These are phyloP conservation scores for Drosophila athabasca DNA, from an alignment of 1,140 invertebrate species.

Conservation along the genomic window DNA sequence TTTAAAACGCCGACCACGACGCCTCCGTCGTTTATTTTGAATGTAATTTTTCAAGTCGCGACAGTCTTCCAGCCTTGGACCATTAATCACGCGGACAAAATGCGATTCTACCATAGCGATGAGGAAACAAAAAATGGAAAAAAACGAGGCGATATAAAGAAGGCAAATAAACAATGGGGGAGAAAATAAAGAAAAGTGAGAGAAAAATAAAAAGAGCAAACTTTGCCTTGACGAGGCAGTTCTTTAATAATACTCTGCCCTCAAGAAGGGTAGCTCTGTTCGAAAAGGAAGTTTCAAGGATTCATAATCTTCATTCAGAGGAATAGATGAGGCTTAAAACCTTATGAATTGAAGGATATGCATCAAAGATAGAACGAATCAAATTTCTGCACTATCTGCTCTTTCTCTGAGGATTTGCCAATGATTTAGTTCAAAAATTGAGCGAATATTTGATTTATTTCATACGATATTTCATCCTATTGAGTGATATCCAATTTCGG, in stretches of 20 bases:
- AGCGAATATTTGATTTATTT: constrained; percentile 33
- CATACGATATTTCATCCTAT: neutral
- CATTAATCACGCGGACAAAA: constrained; percentile 77
- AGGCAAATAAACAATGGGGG: constrained; percentile 44
- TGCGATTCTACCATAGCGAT: constrained; percentile 56
- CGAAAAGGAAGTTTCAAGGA: too few species aligned
- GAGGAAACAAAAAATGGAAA: constrained; percentile 32
- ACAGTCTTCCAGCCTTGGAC: constrained; percentile 55
- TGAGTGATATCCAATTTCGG: constrained; percentile 36
- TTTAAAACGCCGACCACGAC: constrained; percentile 61
- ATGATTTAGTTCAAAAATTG: too few species aligned
- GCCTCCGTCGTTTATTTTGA: constrained; percentile 67
- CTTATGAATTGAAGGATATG: too few species aligned
- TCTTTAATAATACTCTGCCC: constrained; percentile 44
- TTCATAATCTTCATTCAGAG: neutral
- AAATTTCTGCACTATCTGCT: too few species aligned
- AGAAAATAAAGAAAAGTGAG: neutral
- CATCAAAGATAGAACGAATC: too few species aligned
- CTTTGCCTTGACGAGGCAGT: constrained; percentile 42
- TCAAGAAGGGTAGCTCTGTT: neutral
- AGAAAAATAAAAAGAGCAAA: neutral
- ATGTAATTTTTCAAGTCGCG: constrained; percentile 80
- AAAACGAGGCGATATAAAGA: constrained; percentile 18
- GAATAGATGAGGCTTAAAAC: too few species aligned
- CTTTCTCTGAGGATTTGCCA: too few species aligned